These are phyloP conservation scores for Myotis planiceps DNA, from an alignment of 2,797 vertebrate species.

Conservation along the genomic window DNA sequence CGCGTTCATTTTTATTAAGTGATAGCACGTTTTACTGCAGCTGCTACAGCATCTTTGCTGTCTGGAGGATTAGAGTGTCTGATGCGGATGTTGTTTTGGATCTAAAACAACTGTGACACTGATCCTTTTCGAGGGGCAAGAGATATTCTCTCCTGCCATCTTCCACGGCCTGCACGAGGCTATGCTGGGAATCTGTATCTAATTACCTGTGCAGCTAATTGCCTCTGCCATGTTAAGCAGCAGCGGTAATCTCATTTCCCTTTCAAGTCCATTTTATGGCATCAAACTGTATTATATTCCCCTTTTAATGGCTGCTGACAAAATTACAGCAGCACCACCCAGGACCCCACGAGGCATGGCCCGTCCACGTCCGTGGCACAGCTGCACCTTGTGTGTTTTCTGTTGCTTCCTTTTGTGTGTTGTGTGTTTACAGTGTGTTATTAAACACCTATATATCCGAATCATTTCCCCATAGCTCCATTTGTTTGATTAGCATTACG, in stretches of 20 bases:
- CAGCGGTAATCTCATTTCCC: constrained; percentile 76
- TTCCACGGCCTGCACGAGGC: constrained; percentile 45
- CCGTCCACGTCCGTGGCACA: not conserved
- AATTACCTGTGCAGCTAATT: constrained; percentile 79
- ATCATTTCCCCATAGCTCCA: constrained; percentile 76
- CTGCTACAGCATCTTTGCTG: not conserved
- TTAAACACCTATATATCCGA: constrained; percentile 74
- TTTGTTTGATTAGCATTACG: constrained; percentile 89
- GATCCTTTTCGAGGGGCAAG: constrained; percentile 65
- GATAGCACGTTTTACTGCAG: not conserved
- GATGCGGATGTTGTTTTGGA: constrained; percentile 69
- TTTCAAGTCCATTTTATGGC: constrained; percentile 78
- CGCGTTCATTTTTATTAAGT: not conserved
- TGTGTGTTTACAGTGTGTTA: not conserved
- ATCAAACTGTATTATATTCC: constrained; percentile 68
- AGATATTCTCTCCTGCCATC: constrained; percentile 72
- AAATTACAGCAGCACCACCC: constrained; percentile 50
- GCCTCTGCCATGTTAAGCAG: constrained; percentile 69
- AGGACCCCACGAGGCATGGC: constrained; percentile 8
- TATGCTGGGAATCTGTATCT: constrained; percentile 63
- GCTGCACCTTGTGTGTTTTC: not conserved
- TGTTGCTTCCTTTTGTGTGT: not conserved
- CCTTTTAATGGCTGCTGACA: constrained; percentile 67
- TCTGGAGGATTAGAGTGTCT: constrained; percentile 66
- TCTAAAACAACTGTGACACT: constrained; percentile 60